These are phyloP conservation scores for Discoglossus pictus DNA, from an alignment of 2,797 vertebrate species.

Conservation along the genomic window DNA sequence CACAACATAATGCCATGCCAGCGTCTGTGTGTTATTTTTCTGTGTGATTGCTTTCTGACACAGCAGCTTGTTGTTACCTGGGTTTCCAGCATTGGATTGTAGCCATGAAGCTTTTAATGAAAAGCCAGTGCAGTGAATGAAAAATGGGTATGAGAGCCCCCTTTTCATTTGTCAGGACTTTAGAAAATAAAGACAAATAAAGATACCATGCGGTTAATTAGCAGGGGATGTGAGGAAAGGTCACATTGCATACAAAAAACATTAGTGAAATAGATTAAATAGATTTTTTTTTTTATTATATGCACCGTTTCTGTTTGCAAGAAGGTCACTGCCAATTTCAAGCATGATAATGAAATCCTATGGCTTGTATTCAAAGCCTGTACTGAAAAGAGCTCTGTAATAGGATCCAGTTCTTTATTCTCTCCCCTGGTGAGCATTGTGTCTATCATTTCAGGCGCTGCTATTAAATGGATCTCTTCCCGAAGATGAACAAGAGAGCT, in stretches of 20 bases:
- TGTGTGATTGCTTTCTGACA: too few species aligned
- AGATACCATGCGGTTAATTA: background rate
- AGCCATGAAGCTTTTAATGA: too few species aligned
- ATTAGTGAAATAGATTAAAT: background rate
- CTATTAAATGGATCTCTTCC: slow-evolving; percentile 88
- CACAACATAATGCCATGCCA: too few species aligned
- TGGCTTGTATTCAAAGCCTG: background rate
- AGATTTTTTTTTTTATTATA: too few species aligned
- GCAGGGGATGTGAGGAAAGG: background rate
- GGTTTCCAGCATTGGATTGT: too few species aligned
- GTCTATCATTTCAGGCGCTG: slow-evolving; percentile 77
- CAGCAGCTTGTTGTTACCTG: too few species aligned
- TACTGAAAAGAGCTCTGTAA: background rate
- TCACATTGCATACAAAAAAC: background rate
- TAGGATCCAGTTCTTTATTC: slow-evolving; percentile 8
- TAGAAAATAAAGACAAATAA: too few species aligned
- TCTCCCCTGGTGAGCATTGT: slow-evolving; percentile 1
- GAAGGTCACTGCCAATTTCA: background rate
- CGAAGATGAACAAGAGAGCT: slow-evolving; percentile 87
- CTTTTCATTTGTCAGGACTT: too few species aligned
- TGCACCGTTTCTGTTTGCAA: too few species aligned
- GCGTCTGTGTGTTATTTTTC: too few species aligned
- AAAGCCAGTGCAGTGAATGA: too few species aligned
- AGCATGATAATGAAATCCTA: background rate
- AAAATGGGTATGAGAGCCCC: too few species aligned